Evolutionary conservation across 2,797 vertebrate genomes (phyloP), one percentile per base, ranked within the genome.

Genomic region (Sebastes dallii): DNA sequence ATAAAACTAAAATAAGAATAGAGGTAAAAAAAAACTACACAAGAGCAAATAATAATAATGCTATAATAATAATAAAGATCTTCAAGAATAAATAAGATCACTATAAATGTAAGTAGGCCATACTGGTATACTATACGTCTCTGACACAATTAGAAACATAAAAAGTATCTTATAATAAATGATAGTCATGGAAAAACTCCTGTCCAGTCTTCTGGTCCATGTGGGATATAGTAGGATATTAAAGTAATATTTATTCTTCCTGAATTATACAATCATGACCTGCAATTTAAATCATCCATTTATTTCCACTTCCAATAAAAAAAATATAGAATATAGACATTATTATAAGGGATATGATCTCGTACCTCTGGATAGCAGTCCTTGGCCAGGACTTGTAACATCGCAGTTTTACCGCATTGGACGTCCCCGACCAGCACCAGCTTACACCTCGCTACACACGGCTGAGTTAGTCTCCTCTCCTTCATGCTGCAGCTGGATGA

Each of bases 291-390:
- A 64, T 24, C 2, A 36, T 22, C 10, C 6, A 5, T 30, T 18
- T 52, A 11, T 16, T 13, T 22, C 8, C 8, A 32, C 1, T 36
- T 4, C 6, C 18, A 3, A 12, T 30, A 36, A 36, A 3, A n/a
- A 3, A 30, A 22, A 5, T 2, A 22, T 3, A 6, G 1, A 64
- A 27, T 20, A 56, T 11, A 25, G 11, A 29, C 2, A 16, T 8
- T 10, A 27, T 46, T 7, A 8, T 54, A 14, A 0, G 20, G 0
- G 20, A 9, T 20, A n/a, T 52, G 18, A n/a, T 8, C 12, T 79
- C 96, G 90, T 95, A 99, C 98, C 98, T 99, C 98, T 0, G 98
- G 98, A 67, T 98, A 99, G 89, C 97, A 98, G 89, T 99, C 98
- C 90, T 98, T 99, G 1, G 97, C 97, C 88, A 99, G 71, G 81